Conservation (phyloP, 2,113 vertebrate species). For the Anguilla japonica region DNA sequence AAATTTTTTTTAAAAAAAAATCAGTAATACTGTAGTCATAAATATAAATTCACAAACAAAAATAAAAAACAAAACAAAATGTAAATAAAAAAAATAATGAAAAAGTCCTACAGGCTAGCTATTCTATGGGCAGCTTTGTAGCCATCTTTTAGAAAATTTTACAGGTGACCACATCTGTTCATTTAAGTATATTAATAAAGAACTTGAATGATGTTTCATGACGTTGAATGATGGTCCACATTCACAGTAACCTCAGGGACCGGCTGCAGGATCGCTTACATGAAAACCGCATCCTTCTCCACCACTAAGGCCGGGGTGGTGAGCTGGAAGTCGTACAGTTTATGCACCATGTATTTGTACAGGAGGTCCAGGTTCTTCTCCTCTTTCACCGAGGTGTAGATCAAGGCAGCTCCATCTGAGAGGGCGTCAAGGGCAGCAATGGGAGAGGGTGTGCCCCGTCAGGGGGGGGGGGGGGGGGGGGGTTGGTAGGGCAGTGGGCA, state of each 20-base stretch:
- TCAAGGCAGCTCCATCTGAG: slow-evolving; percentile 93
- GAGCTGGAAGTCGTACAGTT: slow-evolving; percentile 94
- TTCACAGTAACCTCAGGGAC: neutral
- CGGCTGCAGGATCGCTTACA: slow-evolving; percentile 57
- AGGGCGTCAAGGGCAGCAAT: slow-evolving; percentile 65
- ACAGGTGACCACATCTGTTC: too few species aligned
- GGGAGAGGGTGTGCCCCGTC: neutral
- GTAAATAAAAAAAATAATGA: neutral
- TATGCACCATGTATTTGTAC: slow-evolving; percentile 98
- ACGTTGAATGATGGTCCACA: neutral
- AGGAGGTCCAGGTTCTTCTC: slow-evolving; percentile 96
- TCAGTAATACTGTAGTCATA: neutral
- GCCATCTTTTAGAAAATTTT: too few species aligned
- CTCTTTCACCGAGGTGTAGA: slow-evolving; percentile 98
- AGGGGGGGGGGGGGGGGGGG: too few species aligned
- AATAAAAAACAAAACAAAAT: too few species aligned
- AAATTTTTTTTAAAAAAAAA: too few species aligned
- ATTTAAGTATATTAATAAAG: neutral
- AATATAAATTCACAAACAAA: too few species aligned
- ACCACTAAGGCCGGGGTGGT: slow-evolving; percentile 80
- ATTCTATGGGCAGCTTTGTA: neutral
- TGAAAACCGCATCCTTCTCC: slow-evolving; percentile 86
- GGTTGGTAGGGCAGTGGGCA: too few species aligned
- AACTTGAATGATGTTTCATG: neutral
- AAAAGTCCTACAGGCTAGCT: neutral